Evolutionary conservation across 2,113 vertebrate species (phyloP), one percentile per base, ranked within the genome.

Genomic region (Zingel zingel): DNA sequence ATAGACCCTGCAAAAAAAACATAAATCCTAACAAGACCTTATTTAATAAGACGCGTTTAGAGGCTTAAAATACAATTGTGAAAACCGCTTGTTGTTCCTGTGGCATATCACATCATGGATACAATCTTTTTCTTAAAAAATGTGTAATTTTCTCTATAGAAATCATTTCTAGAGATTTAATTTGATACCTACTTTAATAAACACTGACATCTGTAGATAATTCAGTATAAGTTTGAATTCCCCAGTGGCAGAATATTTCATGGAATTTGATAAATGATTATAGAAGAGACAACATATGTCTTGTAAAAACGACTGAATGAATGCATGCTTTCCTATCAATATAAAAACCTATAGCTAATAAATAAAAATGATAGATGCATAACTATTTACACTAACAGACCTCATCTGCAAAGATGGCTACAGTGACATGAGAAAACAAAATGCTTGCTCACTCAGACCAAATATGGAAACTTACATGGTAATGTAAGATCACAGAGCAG

Each of bases 391-490:
- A 58, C 5, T 12, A 2, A 47, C 62, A 61, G 3, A 50, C 23
- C 6, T 61, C 23, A 39, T 39, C n/a, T 68, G 57, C 12, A 36
- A 54, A 25, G 19, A 70, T 54, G n/a, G 16, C 27, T 36, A 9
- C 2, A 39, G 47, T 36, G 36, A 53, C 13, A 27, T 19, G 19
- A 36, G 21, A 4, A 65, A 77, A 69, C 19, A 69, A 69, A 33
- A 76, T 58, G 16, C 30, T 30, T 79, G 47, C 43, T 66, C 36
- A 48, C 18, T 75, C 30, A 63, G 39, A 14, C 27, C 5, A 65
- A 79, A 74, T 43, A 59, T 13, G 50, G 30, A 68, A 86, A 51
- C 43, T 16, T 33, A 50, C 30, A 76, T 73, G 27, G 50, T 33
- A 59, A 54, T 27, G 47, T 18, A 47, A 81, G 74, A 70, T 30